A percentile compares a stretch with the other conserved stretches of the same genome.
Conservation (phyloP, 92 coral and sea anemone species). For the Palythoa caribaeorum region DNA sequence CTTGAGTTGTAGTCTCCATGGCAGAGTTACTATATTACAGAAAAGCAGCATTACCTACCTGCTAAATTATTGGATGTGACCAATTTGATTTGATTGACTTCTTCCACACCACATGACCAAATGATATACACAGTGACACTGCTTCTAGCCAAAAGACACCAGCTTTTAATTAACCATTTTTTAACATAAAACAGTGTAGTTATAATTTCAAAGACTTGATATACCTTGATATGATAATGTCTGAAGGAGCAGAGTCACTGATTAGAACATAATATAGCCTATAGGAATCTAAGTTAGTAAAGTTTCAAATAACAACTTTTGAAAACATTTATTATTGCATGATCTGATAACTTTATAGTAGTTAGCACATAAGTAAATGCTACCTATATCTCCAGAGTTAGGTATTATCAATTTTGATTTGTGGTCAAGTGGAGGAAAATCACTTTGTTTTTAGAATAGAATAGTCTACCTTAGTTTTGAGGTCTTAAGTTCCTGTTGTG, state of each 20-base stretch:
- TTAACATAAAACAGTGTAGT: neutral
- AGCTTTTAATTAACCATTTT: neutral
- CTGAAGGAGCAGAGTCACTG: neutral
- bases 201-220: neutral
- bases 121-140: neutral
- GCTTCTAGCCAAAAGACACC: conserved; percentile 4
- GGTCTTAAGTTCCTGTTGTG: conserved; percentile 3
- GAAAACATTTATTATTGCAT: no score
- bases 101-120: conserved; percentile 13
- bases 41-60: conserved; percentile 5
- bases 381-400: no score
- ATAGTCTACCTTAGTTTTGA: neutral
- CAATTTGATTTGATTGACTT: neutral
- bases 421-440: neutral
- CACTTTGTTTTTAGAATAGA: neutral
- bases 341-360: no score
- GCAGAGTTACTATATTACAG: conserved; percentile 32
- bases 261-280: no score
- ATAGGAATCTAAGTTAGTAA: no score
- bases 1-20: conserved; percentile 13
- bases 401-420: neutral
- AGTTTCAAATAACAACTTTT: no score
- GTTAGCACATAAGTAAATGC: no score
- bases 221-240: conserved; percentile 18
- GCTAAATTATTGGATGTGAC: conserved; percentile 20